Percentiles rank a stretch among this genome's conserved stretches.
These are phyloP conservation scores for Trachelus troglodyta DNA, from an alignment of 2,888 invertebrate genomes.

Conservation along the genomic window DNA sequence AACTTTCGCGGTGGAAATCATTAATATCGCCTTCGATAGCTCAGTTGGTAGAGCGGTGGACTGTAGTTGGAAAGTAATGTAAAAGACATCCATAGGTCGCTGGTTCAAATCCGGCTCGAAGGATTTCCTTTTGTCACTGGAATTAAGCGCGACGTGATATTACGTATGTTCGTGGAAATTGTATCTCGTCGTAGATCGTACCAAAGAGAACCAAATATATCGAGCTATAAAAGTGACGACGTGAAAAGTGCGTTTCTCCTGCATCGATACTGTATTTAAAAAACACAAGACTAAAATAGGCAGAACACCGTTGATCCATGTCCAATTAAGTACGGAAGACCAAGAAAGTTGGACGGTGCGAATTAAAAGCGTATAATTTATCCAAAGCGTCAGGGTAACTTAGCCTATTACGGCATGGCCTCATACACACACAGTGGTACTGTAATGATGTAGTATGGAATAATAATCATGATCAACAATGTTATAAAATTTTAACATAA, in stretches of 20 bases:
- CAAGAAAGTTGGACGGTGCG: neutral
- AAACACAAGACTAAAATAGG: neutral
- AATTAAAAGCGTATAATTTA: neutral
- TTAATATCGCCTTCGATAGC: constrained; percentile 60
- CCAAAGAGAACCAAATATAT: neutral
- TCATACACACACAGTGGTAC: neutral
- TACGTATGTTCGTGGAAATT: neutral
- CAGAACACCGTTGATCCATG: neutral
- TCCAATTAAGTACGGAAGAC: neutral
- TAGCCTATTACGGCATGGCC: neutral
- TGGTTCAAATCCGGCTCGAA: constrained; percentile 66
- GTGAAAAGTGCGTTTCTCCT: neutral
- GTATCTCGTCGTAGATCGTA: neutral
- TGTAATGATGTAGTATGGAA: neutral
- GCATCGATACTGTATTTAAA: neutral
- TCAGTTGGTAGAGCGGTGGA: constrained; percentile 67
- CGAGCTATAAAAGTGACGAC: neutral
- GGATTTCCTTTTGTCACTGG: constrained; percentile 31
- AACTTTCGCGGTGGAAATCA: neutral
- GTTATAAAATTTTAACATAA: neutral
- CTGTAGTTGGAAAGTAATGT: constrained; percentile 56
- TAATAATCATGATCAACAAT: neutral
- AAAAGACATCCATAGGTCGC: constrained; percentile 63
- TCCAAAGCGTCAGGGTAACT: neutral
- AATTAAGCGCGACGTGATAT: neutral